Percentiles rank a stretch among this genome's conserved stretches.
Evolutionary conservation across 2,113 vertebrate genomes (phyloP).

Genomic region (Cathartes aura): DNA sequence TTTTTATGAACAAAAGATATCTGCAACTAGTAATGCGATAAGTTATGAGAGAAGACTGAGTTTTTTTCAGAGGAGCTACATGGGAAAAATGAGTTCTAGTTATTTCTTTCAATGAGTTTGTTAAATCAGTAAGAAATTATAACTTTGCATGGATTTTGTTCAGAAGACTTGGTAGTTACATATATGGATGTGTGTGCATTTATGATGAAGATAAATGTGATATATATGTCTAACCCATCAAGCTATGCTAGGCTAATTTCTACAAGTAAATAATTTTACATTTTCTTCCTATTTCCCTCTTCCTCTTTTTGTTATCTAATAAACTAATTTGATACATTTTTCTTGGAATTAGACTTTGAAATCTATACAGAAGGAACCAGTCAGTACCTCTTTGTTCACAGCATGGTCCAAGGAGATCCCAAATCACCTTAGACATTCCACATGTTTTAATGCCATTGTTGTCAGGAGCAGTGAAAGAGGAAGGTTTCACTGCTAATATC

Average conservation of each 20-base stretch:
- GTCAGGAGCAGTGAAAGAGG: background rate
- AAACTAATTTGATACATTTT: background rate
- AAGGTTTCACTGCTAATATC: background rate
- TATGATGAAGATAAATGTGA: background rate
- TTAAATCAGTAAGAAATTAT: background rate
- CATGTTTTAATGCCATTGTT: background rate
- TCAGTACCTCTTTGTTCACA: background rate
- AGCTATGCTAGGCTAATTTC: background rate
- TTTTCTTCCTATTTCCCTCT: background rate
- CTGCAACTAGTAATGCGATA: constrained; percentile 28
- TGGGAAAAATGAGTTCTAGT: background rate
- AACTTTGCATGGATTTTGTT: background rate
- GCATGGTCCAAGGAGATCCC: background rate
- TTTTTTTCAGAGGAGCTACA: background rate
- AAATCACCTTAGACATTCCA: background rate
- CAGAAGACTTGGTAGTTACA: background rate
- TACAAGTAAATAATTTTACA: background rate
- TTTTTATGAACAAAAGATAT: constrained; percentile 16
- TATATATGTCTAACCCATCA: background rate
- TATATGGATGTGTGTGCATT: background rate
- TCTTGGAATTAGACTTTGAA: background rate
- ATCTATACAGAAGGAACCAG: background rate
- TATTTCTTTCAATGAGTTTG: background rate
- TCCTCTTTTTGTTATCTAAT: background rate
- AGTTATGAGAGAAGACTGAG: background rate